These are phyloP conservation scores for Agonum fuliginosum DNA, from an alignment of 2,888 invertebrate species.

Conservation along the genomic window DNA sequence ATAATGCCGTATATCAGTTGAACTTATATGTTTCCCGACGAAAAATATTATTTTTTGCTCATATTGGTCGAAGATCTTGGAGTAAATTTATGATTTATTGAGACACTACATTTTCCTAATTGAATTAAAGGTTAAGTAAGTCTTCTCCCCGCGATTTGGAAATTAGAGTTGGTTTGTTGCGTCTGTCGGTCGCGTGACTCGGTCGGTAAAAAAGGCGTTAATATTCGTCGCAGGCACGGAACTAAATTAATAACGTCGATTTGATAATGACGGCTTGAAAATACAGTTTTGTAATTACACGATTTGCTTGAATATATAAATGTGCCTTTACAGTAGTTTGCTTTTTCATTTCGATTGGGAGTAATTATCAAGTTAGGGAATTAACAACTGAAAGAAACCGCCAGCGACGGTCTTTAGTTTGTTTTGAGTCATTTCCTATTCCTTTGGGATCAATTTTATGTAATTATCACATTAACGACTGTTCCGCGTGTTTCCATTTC, in stretches of 20 bases:
- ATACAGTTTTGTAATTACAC: constrained; percentile 39
- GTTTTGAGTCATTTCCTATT: constrained; percentile 42
- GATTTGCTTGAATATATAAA: constrained; percentile 37
- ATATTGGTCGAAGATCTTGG: too few species aligned
- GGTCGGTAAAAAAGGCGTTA: not conserved
- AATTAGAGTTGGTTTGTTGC: constrained; percentile 21
- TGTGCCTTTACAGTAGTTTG: constrained; percentile 37
- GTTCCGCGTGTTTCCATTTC: constrained; percentile 22
- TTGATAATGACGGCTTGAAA: constrained; percentile 46
- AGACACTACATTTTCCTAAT: too few species aligned
- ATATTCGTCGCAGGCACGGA: not conserved
- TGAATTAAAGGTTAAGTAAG: too few species aligned
- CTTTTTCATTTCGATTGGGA: constrained; percentile 42
- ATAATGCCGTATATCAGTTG: too few species aligned
- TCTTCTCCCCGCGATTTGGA: constrained; percentile 33
- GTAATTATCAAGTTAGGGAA: constrained; percentile 42
- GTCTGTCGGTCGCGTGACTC: constrained; percentile 19
- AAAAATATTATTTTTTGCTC: too few species aligned
- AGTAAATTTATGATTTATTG: too few species aligned
- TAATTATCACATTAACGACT: constrained; percentile 50
- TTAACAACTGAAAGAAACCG: constrained; percentile 43
- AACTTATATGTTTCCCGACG: too few species aligned
- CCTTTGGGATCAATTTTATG: constrained; percentile 54
- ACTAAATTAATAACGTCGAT: constrained; percentile 51
- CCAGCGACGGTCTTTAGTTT: constrained; percentile 41